Conservation (phyloP, 2,113 vertebrate species). For the Dicerorhinus sumatrensis region DNA sequence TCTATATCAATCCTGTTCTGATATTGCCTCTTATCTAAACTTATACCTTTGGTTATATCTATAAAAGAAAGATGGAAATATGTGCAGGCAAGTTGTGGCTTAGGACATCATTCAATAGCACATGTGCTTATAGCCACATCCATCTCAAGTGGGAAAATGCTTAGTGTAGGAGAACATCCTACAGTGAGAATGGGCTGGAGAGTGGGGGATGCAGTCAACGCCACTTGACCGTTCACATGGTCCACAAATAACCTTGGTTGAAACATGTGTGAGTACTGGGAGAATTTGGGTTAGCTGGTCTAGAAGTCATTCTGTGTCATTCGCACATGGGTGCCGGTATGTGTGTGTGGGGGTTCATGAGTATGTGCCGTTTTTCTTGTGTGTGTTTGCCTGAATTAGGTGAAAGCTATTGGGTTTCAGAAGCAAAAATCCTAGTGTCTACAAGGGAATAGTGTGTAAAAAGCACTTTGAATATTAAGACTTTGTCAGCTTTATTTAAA, state of each 20-base stretch:
- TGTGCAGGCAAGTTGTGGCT: neutral
- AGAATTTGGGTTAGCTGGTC: neutral
- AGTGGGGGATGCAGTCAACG: neutral
- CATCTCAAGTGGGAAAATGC: neutral
- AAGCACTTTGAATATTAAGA: neutral
- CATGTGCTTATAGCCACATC: neutral
- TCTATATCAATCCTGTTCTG: neutral
- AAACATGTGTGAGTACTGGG: neutral
- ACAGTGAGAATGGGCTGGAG: neutral
- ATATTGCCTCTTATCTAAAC: neutral
- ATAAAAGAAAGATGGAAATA: neutral
- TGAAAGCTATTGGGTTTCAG: neutral
- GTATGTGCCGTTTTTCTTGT: neutral
- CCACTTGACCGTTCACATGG: neutral
- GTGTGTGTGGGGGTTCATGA: neutral
- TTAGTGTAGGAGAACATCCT: neutral
- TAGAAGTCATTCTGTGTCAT: neutral
- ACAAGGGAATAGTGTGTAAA: neutral
- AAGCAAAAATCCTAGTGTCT: neutral
- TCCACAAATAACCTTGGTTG: neutral
- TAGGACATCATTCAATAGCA: neutral
- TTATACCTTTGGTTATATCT: neutral
- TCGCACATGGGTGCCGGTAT: neutral
- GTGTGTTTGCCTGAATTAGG: neutral
- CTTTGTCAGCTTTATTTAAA: neutral